phyloP scores from a whole-genome alignment of 2,888 invertebrate genomes.

The Hanleya hanleyi region DNA sequence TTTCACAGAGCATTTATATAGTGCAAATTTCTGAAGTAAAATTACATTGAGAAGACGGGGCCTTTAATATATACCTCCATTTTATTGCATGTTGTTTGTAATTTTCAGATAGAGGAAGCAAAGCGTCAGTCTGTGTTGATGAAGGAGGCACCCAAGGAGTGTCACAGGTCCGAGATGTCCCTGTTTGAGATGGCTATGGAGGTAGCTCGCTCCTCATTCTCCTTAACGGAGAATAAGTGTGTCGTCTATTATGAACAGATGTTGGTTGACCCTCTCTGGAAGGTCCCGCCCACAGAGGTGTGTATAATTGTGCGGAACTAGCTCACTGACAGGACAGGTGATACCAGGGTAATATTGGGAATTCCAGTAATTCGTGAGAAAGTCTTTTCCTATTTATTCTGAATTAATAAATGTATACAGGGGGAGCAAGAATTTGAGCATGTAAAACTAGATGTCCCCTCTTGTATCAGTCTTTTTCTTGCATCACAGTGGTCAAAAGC shows the following conservation, averaged over 20 bases:
- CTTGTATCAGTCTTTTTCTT: too few species aligned
- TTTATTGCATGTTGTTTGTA: background rate
- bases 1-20: too few species aligned
- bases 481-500: too few species aligned
- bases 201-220: constrained; percentile 16
- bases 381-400: too few species aligned
- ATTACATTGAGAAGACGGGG: too few species aligned
- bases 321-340: background rate
- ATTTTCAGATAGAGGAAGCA: background rate
- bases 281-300: constrained; percentile 45
- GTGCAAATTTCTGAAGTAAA: too few species aligned
- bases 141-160: background rate
- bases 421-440: too few species aligned
- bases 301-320: background rate
- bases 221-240: constrained; percentile 38
- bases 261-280: constrained; percentile 42
- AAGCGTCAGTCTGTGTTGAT: background rate
- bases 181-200: background rate
- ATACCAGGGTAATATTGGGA: too few species aligned
- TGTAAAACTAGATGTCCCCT: too few species aligned
- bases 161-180: background rate
- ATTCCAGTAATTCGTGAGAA: too few species aligned
- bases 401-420: too few species aligned
- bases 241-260: constrained; percentile 38
- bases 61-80: too few species aligned